Evolutionary conservation across 2,888 invertebrate genomes (phyloP), one percentile per base, ranked within the genome.

Genomic region (Atherix ibis): DNA sequence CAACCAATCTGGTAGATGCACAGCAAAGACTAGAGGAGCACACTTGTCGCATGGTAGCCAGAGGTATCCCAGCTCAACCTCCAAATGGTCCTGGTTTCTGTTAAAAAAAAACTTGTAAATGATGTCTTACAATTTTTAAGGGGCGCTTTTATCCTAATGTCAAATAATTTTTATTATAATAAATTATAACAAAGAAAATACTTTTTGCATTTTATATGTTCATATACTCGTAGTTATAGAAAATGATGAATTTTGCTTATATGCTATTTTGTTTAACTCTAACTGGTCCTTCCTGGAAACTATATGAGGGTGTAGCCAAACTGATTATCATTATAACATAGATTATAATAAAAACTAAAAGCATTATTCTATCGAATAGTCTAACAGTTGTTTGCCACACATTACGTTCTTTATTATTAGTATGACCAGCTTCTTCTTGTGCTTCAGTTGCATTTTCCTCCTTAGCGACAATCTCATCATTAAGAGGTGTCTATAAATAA

Each of bases 1-100:
- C 35, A 9, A 36, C 37, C 10, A 32, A 43, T 32, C 44, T 58
- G 0, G 45, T 50, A 2, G 52, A 59, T n/a, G 78, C 76, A 1
- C 56, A 62, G 22, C 53, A 60, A 32, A 61, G 83, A 39, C 52
- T 85, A 24, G 78, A 81, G 50, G 80, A 82, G 49, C 71, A 82
- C 43, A 56, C 65, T 12, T 81, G 79, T 52, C 63, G 78, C 24
- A 66, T 78, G 65, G 59, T 71, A 40, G 62, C 62, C 39, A 60
- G 77, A 5, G 76, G 75, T n/a, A 67, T 73, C 40, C 62, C 65
- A 12, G 71, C 72, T 1, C 68, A 73, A 46, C 74, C 76, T 9
- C 61, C 69, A 3, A 73, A 69, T 53, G 75, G 76, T 16, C 69
- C 74, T 13, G 68, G 72, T 24, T 68, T 64, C 47, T 77, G 76